These are phyloP conservation scores for Zele albiditarsus DNA, from an alignment of 2,888 invertebrate species.

Conservation along the genomic window DNA sequence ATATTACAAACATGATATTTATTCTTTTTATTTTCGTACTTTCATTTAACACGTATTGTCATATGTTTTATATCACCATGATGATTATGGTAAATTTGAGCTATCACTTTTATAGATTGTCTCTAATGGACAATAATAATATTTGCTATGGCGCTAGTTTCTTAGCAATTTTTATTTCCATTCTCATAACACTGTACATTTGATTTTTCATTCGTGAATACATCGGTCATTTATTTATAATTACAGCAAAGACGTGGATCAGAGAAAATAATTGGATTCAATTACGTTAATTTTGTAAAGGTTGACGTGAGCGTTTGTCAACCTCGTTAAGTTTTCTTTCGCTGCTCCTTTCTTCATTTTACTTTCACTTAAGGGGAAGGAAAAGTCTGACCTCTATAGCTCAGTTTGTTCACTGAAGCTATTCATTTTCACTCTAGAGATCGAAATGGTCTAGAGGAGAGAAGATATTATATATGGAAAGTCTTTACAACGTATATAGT, in stretches of 20 bases:
- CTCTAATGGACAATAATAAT: too few species aligned
- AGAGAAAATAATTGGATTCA: conserved; percentile 38
- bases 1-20: too few species aligned
- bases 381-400: neutral
- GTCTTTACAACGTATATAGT: neutral
- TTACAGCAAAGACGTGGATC: neutral
- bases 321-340: conserved; percentile 48
- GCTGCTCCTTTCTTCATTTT: conserved; percentile 8
- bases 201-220: neutral
- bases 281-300: conserved; percentile 54
- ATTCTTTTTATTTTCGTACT: too few species aligned
- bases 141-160: neutral
- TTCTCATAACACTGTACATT: neutral
- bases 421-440: neutral
- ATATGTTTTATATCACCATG: too few species aligned
- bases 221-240: neutral
- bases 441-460: neutral
- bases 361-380: conserved; percentile 17
- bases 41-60: too few species aligned
- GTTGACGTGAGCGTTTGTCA: conserved; percentile 60
- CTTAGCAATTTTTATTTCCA: too few species aligned
- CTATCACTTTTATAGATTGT: too few species aligned
- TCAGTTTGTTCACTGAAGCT: conserved; percentile 4
- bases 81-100: too few species aligned
- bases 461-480: conserved; percentile 18